phyloP scores from a whole-genome alignment of 2,797 vertebrate species.

The Muscicapa comitata region DNA sequence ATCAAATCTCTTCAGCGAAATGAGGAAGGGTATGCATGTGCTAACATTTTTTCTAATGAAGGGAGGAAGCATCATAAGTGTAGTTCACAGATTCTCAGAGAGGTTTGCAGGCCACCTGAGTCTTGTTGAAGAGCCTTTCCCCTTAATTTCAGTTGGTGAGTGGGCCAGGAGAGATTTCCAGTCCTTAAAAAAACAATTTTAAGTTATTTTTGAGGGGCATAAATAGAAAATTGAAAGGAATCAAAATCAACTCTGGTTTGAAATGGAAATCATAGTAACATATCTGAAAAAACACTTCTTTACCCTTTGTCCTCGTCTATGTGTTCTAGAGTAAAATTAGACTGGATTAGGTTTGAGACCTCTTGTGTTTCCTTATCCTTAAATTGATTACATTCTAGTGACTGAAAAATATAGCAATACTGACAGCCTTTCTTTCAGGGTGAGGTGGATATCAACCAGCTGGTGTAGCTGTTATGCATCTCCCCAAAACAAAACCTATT shows the following conservation, averaged over 20 bases:
- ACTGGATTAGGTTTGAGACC: constrained; percentile 5
- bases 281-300: constrained; percentile 27
- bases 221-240: constrained; percentile 45
- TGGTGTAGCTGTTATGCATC: neutral
- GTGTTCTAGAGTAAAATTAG: constrained; percentile 50
- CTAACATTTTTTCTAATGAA: neutral
- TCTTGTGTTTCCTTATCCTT: constrained; percentile 57
- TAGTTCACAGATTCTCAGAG: constrained; percentile 42
- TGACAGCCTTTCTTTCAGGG: constrained; percentile 48
- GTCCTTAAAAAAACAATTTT: constrained; percentile 43
- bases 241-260: constrained; percentile 19
- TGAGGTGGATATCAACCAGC: constrained; percentile 40
- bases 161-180: constrained; percentile 33
- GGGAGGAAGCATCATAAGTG: constrained; percentile 14
- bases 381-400: constrained; percentile 62
- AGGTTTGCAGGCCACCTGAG: constrained; percentile 56
- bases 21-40: neutral
- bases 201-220: neutral
- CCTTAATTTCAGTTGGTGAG: constrained; percentile 51
- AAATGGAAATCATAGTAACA: constrained; percentile 42
- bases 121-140: constrained; percentile 51
- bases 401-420: constrained; percentile 50
- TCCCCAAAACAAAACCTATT: neutral
- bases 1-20: neutral
- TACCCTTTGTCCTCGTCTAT: neutral